Percentiles rank a stretch among this genome's conserved stretches.
These are phyloP conservation scores for Streblospio benedicti DNA, from an alignment of 1,140 invertebrate species.

Conservation along the genomic window DNA sequence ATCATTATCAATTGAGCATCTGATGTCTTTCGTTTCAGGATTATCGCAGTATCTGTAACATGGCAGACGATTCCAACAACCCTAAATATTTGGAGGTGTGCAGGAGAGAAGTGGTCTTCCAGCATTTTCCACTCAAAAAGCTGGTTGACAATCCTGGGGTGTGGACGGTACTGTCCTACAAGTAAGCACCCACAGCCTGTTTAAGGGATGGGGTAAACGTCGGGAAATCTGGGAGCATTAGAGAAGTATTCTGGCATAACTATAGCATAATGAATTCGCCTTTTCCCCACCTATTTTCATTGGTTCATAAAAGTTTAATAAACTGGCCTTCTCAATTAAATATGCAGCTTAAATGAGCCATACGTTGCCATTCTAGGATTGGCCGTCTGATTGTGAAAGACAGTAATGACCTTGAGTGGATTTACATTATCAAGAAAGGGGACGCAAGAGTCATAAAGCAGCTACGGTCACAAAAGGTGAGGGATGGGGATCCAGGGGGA, in stretches of 20 bases:
- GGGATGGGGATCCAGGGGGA: too few relatives aligned
- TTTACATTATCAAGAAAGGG: slow-evolving; percentile 41
- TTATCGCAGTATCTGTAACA: slow-evolving; percentile 37
- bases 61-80: slow-evolving; percentile 32
- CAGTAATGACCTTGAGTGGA: slow-evolving; percentile 37
- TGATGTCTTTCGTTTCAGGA: slow-evolving; percentile 33
- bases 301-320: too few relatives aligned
- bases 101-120: slow-evolving; percentile 36
- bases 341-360: too few relatives aligned
- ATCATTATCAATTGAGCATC: too few relatives aligned
- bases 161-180: slow-evolving; percentile 39
- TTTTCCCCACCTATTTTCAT: too few relatives aligned
- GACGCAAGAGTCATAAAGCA: too few relatives aligned
- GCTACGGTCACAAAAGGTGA: too few relatives aligned
- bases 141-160: slow-evolving; percentile 37
- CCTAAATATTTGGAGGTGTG: slow-evolving; percentile 38
- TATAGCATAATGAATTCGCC: too few relatives aligned
- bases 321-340: too few relatives aligned
- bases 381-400: slow-evolving; percentile 38
- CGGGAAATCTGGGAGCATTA: too few relatives aligned
- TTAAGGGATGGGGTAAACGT: too few relatives aligned
- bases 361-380: slow-evolving; percentile 34
- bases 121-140: slow-evolving; percentile 36
- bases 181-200: slow-evolving; percentile 27
- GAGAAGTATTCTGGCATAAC: too few relatives aligned